Evolutionary conservation across 2,113 vertebrate genomes (phyloP), one percentile per base, ranked within the genome.

Genomic region (Neodontobutis hainanensis): DNA sequence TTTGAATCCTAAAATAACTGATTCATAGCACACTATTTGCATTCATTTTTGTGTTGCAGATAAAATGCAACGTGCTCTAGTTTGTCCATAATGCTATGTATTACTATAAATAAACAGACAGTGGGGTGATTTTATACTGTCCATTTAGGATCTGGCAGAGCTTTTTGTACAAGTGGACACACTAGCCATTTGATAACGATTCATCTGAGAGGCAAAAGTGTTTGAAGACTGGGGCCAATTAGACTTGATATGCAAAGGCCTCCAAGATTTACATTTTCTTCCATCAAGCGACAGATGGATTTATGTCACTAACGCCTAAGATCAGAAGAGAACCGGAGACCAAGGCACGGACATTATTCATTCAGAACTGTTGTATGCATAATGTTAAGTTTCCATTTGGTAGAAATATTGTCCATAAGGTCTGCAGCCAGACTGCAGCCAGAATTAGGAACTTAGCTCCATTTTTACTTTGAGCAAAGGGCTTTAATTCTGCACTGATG

Each of bases 181-280:
- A 76, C 49, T 46, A 77, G 32, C 58, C 57, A 68, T 87, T 63
- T 84, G 70, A 91, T 85, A 71, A 75, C 81, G 65, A 75, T 75
- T 73, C 40, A 74, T 83, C 56, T 77, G 76, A 82, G 88, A 82
- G 85, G 76, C 79, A 85, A 52, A 68, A 50, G 38, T 79, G 70
- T 90, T 88, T 87, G 67, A 86, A 88, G 81, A 87, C 76, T 62
- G 70, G 62, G 73, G 66, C 82, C 81, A 86, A 80, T 88, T 75
- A 85, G 77, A 88, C 80, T 75, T 76, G 82, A 86, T 85, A 87
- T 86, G 85, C 78, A 83, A 88, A 89, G 72, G 56, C 57, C 61
- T 77, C 65, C 42, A 70, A 83, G 80, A 90, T 91, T 91, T 89
- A 89, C 82, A 90, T 91, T 89, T 90, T 81, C 75, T 78, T 78